Evolutionary conservation across 2,888 invertebrate genomes (phyloP), one percentile per base, ranked within the genome.

Genomic region (Elgonia sp.): DNA sequence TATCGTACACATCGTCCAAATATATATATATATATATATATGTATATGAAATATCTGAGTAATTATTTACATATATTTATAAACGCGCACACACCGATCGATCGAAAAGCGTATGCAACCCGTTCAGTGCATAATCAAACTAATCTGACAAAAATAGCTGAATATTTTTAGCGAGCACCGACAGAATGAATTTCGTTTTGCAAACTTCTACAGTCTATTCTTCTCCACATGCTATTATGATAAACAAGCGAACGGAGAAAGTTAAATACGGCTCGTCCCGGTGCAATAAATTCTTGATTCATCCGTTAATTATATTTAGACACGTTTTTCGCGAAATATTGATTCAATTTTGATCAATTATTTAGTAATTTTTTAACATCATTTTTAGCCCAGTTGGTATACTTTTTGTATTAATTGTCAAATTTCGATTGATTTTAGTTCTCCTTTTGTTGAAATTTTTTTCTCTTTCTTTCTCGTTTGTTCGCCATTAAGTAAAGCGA

Each of bases 1-100:
- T n/a, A n/a, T n/a, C n/a, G n/a, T n/a, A n/a, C n/a, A n/a, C n/a
- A n/a, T n/a, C n/a, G n/a, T n/a, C n/a, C n/a, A n/a, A n/a, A n/a
- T n/a, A n/a, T n/a, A n/a, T n/a, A n/a, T n/a, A n/a, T n/a, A n/a
- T n/a, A n/a, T n/a, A n/a, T n/a, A n/a, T n/a, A n/a, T n/a, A n/a
- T n/a, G n/a, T 29, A 29, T 29, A 29, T 29, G 5, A 29, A 1
- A 77, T 29, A 21, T 14, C 29, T 20, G 21, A 7, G 40, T 18
- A 46, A 50, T 77, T 77, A 77, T 77, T 65, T 77, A 65, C 53
- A 69, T 67, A 40, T 60, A 77, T 77, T 55, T 65, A 65, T 77
- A 77, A 65, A 29, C 37, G 21, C 18, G 76, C 37, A 42, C 46
- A 8, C 21, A 29, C n/a, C 21, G 60, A 76, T 79, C 65, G 67